phyloP scores from a whole-genome alignment of 2,888 invertebrate genomes.

The Pardosa pseudoannulata region DNA sequence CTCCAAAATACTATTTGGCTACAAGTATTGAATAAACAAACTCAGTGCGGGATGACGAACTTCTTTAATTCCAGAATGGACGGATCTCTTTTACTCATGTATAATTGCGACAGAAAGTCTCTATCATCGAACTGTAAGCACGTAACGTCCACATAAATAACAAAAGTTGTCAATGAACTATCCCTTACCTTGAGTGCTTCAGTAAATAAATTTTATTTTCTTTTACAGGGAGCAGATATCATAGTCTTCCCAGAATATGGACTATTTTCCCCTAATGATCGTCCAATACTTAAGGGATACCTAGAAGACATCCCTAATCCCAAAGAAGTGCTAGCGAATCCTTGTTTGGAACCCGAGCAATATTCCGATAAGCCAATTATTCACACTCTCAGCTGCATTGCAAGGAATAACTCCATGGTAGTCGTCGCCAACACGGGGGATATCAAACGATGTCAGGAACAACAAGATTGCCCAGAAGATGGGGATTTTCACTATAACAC shows the following conservation, averaged over 20 bases:
- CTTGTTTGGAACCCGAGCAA: conserved; percentile 54
- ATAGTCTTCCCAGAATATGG: conserved; percentile 77
- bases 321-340: conserved; percentile 5
- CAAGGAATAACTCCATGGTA: conserved; percentile 81
- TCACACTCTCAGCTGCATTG: conserved; percentile 80
- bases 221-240: conserved; percentile 75
- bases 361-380: conserved; percentile 73
- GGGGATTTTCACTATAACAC: conserved; percentile 81
- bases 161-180: too few species aligned
- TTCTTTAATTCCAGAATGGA: too few species aligned
- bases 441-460: conserved; percentile 80
- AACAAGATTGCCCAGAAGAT: conserved; percentile 80
- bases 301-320: conserved; percentile 41
- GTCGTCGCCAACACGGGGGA: conserved; percentile 85
- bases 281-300: conserved; percentile 20
- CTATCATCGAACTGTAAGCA: too few species aligned
- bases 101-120: too few species aligned
- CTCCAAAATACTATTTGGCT: too few species aligned
- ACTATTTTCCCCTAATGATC: conserved; percentile 68
- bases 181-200: too few species aligned
- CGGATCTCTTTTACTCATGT: too few species aligned
- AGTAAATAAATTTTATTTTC: too few species aligned
- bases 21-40: too few species aligned
- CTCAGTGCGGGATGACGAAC: too few species aligned
- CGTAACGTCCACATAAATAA: too few species aligned